phyloP scores from a whole-genome alignment of 2,113 vertebrate species.

The Notiomystis cincta region DNA sequence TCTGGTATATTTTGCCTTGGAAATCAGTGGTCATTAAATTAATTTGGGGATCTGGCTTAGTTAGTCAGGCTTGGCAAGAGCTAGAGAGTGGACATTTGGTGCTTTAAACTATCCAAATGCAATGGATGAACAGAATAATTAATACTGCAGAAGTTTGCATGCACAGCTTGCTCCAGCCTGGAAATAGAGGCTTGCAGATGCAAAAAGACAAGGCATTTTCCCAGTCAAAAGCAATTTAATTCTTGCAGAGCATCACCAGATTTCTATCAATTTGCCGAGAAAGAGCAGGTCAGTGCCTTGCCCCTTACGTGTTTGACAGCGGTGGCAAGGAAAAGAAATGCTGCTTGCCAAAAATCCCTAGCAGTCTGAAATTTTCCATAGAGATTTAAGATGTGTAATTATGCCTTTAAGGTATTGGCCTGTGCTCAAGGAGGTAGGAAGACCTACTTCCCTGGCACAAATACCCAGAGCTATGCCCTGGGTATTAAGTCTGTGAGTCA shows the following conservation, averaged over 20 bases:
- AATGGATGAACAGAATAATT: neutral
- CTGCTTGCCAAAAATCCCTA: neutral
- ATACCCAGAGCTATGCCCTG: neutral
- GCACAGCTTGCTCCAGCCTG: neutral
- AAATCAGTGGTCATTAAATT: neutral
- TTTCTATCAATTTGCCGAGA: neutral
- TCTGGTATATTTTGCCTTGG: neutral
- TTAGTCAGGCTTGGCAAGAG: neutral
- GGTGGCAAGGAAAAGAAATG: neutral
- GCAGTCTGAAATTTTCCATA: neutral
- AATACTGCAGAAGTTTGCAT: neutral
- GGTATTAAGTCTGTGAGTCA: neutral
- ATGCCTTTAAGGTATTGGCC: neutral
- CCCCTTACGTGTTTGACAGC: neutral
- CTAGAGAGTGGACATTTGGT: neutral
- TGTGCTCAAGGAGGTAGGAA: neutral
- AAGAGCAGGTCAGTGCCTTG: neutral
- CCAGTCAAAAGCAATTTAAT: neutral
- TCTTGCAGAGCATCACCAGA: neutral
- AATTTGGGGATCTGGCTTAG: neutral
- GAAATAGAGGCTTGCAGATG: neutral
- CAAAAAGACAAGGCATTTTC: neutral
- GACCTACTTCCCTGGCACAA: neutral
- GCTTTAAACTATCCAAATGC: neutral
- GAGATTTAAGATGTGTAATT: slow-evolving; percentile 18